Evolutionary conservation across 1,140 invertebrate species (phyloP), one percentile per base, ranked within the genome.

Genomic region (Calliopsis andreniformis): DNA sequence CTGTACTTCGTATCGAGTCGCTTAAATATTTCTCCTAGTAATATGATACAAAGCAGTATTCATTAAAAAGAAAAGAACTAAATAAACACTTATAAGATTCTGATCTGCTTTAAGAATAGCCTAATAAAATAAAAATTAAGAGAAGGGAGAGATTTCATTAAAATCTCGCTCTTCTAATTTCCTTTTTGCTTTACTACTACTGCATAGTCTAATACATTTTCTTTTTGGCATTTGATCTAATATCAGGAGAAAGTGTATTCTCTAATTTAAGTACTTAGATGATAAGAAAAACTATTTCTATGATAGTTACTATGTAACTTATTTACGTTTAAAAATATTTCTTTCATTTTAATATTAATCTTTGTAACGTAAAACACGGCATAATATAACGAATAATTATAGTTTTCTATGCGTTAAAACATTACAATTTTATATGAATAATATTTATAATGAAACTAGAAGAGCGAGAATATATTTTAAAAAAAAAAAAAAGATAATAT

Each of bases 21-120:
- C 23, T 63, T 73, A 59, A 58, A 43, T 62, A 59, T 73, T 62
- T 69, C 58, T 47, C 32, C 35, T 67, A 30, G 23, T 32, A 81
- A 77, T 62, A 70, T 51, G 14, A 72, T 73, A 68, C 70, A 70
- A 80, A 83, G 53, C 61, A 80, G 47, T 75, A 77, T 78, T 83
- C 67, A 67, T 61, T 70, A 66, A 59, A 77, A 62, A 47, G 56
- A 56, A 56, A 39, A 39, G 10, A 5, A 39, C 1, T 28, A 77
- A 62, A 68, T 67, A 73, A 25, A 32, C 16, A 32, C 18, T 32
- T 76, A 61, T 45, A 25, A 61, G 67, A 47, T 56, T 42, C 16
- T 61, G 25, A 69, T 20, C 66, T 69, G 66, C 64, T 76, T 76
- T 14, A 51, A 51, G n/a, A 72, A 43, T 69, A 59, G 66, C 20